Conservation (phyloP, 2,888 invertebrate species). For the Folsomia candida region DNA sequence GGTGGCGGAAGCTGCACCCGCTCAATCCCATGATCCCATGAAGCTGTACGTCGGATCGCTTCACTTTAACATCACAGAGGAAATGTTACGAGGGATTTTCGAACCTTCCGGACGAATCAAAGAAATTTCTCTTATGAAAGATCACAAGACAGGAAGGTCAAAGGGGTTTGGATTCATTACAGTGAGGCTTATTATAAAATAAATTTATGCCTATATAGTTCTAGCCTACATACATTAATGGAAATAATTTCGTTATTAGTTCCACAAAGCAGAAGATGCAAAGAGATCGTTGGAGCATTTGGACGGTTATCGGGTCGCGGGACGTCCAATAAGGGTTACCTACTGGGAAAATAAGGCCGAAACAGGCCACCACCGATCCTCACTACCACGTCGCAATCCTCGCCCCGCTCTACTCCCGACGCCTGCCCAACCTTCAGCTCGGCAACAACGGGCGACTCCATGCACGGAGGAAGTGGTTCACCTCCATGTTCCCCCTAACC, state of each 20-base stretch:
- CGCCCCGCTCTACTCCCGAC: too few species aligned
- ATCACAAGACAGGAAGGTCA: conserved; percentile 89
- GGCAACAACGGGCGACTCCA: too few species aligned
- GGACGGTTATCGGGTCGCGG: conserved; percentile 97
- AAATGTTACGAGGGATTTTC: conserved; percentile 97
- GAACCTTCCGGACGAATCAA: conserved; percentile 98
- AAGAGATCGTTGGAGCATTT: conserved; percentile 97
- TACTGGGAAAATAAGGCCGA: conserved; percentile 90
- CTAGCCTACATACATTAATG: background rate
- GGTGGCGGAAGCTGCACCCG: conserved; percentile 60
- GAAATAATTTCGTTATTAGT: conserved; percentile 65
- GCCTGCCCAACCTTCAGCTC: too few species aligned
- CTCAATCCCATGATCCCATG: conserved; percentile 89
- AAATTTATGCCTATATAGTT: too few species aligned
- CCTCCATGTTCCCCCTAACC: too few species aligned
- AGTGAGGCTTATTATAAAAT: conserved; percentile 61
- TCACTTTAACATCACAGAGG: conserved; percentile 98
- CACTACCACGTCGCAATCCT: too few species aligned
- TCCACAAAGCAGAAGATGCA: conserved; percentile 94
- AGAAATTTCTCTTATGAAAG: conserved; percentile 90
- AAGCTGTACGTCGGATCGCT: conserved; percentile 94
- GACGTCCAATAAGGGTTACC: conserved; percentile 97
- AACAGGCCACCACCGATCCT: conserved; percentile 60
- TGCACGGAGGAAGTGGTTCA: too few species aligned
- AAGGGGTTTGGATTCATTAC: conserved; percentile 98